Percentiles rank a stretch among this genome's conserved stretches.
These are phyloP conservation scores for mouse (Mus musculus) DNA, from an alignment of 2,113 vertebrate genomes.

Conservation along the genomic window DNA sequence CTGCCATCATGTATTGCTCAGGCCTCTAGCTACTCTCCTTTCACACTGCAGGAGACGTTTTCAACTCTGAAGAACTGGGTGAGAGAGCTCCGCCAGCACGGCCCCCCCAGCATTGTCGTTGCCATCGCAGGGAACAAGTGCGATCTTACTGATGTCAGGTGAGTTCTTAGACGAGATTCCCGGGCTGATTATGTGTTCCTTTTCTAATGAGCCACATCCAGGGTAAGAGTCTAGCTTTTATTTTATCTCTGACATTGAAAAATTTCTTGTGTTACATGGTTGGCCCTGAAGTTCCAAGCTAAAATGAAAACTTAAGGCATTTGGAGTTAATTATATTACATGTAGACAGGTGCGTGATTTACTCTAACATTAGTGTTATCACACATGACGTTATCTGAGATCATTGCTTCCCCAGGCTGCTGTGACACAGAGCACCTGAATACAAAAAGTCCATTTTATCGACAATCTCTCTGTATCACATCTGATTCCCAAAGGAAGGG, in stretches of 20 bases:
- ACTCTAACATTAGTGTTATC: not conserved
- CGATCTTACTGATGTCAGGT: conserved; percentile 97
- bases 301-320: conserved; percentile 44
- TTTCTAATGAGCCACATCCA: conserved; percentile 32
- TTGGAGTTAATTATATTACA: not conserved
- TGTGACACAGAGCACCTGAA: accelerated
- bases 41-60: conserved; percentile 93
- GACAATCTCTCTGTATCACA: not conserved
- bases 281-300: conserved; percentile 53
- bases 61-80: conserved; percentile 99
- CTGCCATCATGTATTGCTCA: not conserved
- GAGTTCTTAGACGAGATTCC: conserved; percentile 61
- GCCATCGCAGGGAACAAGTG: conserved; percentile 99
- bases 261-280: not conserved
- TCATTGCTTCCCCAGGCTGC: not conserved
- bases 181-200: not conserved
- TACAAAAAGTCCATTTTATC: not conserved
- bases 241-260: conserved; percentile 65
- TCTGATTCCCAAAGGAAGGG: not conserved
- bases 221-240: conserved; percentile 30
- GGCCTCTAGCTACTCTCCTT: conserved; percentile 34
- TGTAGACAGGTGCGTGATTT: not conserved
- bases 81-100: conserved; percentile 97
- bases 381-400: not conserved
- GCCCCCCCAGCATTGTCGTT: conserved; percentile 97